Conservation (phyloP, 1,140 invertebrate species). For the fruit fly (Drosophila melanogaster) region Release_6_plus_ISO1_MT NC_004354.4:1120501-1121000, state of each 20-base stretch:
- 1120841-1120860: slow-evolving; percentile 46
- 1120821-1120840: slow-evolving; percentile 24
- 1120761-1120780: slow-evolving; percentile 5
- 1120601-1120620: slow-evolving; percentile 7
- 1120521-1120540: slow-evolving; percentile 3
- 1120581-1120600: slow-evolving; percentile 1
- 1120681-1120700: slow-evolving; percentile 5
- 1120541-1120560: background rate
- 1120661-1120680: background rate
- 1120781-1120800: slow-evolving; percentile 1
- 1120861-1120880: slow-evolving; percentile 22
- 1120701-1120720: background rate
- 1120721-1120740: slow-evolving; percentile 3
- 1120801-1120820: slow-evolving; percentile 7
- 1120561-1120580: slow-evolving; percentile 2
- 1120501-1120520: slow-evolving; percentile 2
- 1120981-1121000: slow-evolving; percentile 70
- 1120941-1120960: slow-evolving; percentile 41
- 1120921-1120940: slow-evolving; percentile 81
- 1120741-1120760: background rate
- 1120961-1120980: slow-evolving; percentile 70
- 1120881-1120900: slow-evolving; percentile 16
- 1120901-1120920: slow-evolving; percentile 81
- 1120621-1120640: background rate
- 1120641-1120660: background rate